Evolutionary conservation across 2,797 vertebrate species (phyloP).

Genomic region (Erpetoichthys calabaricus): DNA sequence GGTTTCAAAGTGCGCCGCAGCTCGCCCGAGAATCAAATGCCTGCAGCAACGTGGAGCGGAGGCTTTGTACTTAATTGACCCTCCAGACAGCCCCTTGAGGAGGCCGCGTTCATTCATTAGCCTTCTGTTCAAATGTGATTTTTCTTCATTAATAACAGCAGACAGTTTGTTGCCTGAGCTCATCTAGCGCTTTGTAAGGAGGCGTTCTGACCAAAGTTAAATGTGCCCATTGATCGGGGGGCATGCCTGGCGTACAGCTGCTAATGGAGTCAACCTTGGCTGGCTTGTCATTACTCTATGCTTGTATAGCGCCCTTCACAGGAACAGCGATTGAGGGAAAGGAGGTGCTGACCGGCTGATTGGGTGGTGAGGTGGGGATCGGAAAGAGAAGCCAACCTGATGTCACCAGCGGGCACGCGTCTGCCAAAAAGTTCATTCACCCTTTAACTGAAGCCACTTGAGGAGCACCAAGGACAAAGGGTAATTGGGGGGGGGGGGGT

Average conservation of each 20-base stretch:
- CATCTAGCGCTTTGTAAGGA: background rate
- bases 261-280: too few species aligned
- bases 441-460: too few species aligned
- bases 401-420: too few species aligned
- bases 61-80: constrained; percentile 7
- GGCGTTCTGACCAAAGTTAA: background rate
- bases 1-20: background rate
- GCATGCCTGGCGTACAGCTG: background rate
- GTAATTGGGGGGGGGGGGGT: too few species aligned
- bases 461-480: too few species aligned
- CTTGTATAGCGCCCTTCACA: too few species aligned
- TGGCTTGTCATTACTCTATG: too few species aligned
- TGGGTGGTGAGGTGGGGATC: too few species aligned
- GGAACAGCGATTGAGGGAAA: too few species aligned
- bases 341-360: too few species aligned
- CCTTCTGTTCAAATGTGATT: constrained; percentile 3
- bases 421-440: too few species aligned
- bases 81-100: constrained; percentile 8
- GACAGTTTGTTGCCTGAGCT: constrained; percentile 4
- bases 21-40: background rate
- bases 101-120: constrained; percentile 8
- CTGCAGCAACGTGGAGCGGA: background rate
- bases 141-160: constrained; percentile 6
- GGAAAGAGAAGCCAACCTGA: too few species aligned
- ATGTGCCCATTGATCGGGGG: constrained; percentile 1